phyloP scores from a whole-genome alignment of 2,888 invertebrate species.

The Germaria angustata region DNA sequence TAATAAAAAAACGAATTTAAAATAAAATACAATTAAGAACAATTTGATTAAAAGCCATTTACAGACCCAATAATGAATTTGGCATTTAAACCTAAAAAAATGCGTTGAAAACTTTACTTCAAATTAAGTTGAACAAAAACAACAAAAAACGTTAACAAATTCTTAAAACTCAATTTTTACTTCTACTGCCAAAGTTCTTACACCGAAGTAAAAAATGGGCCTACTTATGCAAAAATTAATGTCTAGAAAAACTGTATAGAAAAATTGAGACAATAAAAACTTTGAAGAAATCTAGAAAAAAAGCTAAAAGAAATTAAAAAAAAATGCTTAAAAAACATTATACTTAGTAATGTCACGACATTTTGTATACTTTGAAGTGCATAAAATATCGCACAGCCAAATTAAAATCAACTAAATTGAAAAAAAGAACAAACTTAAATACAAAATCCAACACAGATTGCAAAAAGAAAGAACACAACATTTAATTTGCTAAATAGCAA shows the following conservation, averaged over 20 bases:
- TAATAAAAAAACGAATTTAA: background rate
- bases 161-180: conserved; percentile 31
- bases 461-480: conserved; percentile 69
- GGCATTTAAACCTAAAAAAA: conserved; percentile 53
- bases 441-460: conserved; percentile 38
- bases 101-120: conserved; percentile 50
- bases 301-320: conserved; percentile 50
- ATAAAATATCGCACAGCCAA: conserved; percentile 67
- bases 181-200: conserved; percentile 33
- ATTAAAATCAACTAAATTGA: background rate
- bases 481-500: conserved; percentile 78
- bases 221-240: conserved; percentile 70
- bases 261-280: conserved; percentile 60
- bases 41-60: conserved; percentile 34
- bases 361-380: conserved; percentile 66
- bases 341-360: conserved; percentile 68
- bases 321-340: conserved; percentile 69
- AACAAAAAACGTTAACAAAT: conserved; percentile 41
- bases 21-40: conserved; percentile 39
- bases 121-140: conserved; percentile 44
- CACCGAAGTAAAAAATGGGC: conserved; percentile 60
- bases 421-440: conserved; percentile 34
- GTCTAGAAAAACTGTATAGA: conserved; percentile 52
- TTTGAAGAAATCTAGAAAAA: conserved; percentile 54
- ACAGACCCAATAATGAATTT: conserved; percentile 35